These are phyloP conservation scores for Megaceryle alcyon DNA, from an alignment of 2,797 vertebrate genomes.

Conservation along the genomic window DNA sequence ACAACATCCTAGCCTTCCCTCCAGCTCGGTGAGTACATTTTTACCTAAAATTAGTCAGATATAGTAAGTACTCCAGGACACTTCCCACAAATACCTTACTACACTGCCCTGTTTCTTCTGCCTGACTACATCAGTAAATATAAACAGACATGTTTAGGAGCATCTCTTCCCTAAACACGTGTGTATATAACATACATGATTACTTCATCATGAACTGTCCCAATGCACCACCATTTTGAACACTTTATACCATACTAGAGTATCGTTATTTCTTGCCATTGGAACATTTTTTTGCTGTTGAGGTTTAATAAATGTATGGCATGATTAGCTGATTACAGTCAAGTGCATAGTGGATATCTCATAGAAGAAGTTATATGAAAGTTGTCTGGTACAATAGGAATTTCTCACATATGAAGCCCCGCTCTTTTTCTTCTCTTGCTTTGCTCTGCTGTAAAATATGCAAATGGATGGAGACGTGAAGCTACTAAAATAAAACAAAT, in stretches of 20 bases:
- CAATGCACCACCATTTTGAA: neutral
- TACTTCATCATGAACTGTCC: neutral
- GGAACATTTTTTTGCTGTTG: neutral
- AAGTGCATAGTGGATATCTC: neutral
- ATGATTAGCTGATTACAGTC: neutral
- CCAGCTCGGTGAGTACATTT: neutral
- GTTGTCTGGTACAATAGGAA: neutral
- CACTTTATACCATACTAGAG: neutral
- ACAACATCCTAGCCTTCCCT: neutral
- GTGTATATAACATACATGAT: rapidly evolving
- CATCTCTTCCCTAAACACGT: neutral
- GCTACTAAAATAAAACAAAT: neutral
- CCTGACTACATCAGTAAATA: neutral
- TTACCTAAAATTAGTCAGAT: neutral
- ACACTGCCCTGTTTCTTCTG: neutral
- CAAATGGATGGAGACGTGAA: neutral
- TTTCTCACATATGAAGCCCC: neutral
- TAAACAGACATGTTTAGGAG: neutral
- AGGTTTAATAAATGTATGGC: neutral
- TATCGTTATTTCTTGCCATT: neutral
- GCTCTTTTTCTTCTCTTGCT: neutral
- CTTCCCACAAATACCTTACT: neutral
- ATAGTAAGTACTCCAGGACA: neutral
- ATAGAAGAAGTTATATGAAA: neutral
- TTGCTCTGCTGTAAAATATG: neutral